These are phyloP conservation scores for Gallinago paraguaiae DNA, from an alignment of 2,113 vertebrate genomes.

Conservation along the genomic window DNA sequence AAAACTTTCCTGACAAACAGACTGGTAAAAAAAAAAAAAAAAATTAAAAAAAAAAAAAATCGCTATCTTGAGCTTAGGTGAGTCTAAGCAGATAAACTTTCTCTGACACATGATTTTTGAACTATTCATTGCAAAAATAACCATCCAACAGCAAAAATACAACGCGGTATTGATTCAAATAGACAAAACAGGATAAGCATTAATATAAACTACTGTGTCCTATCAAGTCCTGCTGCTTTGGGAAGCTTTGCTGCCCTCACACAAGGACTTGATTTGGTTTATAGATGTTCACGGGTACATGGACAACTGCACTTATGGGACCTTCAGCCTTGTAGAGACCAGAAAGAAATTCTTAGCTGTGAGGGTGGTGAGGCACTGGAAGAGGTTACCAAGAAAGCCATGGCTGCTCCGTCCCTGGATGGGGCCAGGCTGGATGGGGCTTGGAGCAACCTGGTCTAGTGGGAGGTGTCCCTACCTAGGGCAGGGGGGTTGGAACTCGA, in stretches of 20 bases:
- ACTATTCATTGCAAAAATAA: neutral
- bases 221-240: neutral
- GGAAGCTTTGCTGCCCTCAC: neutral
- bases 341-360: too few species aligned
- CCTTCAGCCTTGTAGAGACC: neutral
- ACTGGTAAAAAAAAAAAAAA: neutral
- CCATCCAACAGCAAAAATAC: neutral
- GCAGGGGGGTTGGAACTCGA: too few species aligned
- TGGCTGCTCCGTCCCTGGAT: too few species aligned
- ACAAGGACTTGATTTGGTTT: neutral
- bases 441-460: too few species aligned
- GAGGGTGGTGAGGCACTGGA: too few species aligned
- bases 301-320: neutral
- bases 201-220: neutral
- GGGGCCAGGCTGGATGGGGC: too few species aligned
- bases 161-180: neutral
- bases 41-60: neutral
- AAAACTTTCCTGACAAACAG: neutral
- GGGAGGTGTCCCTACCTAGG: too few species aligned
- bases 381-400: too few species aligned
- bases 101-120: neutral
- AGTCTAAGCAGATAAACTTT: neutral
- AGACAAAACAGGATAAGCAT: neutral
- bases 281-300: neutral
- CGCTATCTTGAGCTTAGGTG: neutral